Evolutionary conservation across 2,888 invertebrate genomes (phyloP), one percentile per base, ranked within the genome.

Genomic region (Sthenelais limicola): DNA sequence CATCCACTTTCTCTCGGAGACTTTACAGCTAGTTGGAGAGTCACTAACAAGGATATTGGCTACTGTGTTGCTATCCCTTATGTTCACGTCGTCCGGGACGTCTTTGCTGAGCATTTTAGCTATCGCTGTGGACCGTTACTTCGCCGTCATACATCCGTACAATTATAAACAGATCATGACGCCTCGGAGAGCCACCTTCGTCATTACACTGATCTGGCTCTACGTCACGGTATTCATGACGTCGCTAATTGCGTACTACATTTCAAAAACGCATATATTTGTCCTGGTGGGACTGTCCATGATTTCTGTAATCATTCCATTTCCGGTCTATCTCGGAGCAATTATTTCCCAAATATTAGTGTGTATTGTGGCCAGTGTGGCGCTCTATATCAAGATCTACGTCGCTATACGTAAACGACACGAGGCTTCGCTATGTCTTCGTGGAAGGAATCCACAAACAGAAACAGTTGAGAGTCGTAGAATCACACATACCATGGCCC

Each of bases 151-250:
- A n/a, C 67, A 67, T 18, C 67, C 67, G 12, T 67, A 48, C 30
- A 67, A 26, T 32, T 67, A 67, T 30, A 67, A 67, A 67, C 67
- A 67, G 48, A 30, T 67, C 1, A 48, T 67, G 67, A 67, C 67
- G 1, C 47, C 62, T 2, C 21, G 38, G 24, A 2, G 62, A 21
- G 62, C 48, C 1, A 67, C 47, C 3, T 1, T 43, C 3, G 30
- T 47, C 28, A 67, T 48, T 30, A 43, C 9, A 1, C 5, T 67
- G 1, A 67, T 67, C n/a, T 67, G 67, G 67, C 3, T 67, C 15
- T 62, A 62, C 26, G 62, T 62, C 35, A 62, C 62, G 43, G 5
- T 38, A 9, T 62, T 62, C 38, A 62, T 62, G 62, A 24, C 62
- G 2, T 62, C 62, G 26, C 24, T 62, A 28, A 38, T 35, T 4